Conservation (phyloP, 2,888 invertebrate species). For the Ectemnius cavifrons region DNA sequence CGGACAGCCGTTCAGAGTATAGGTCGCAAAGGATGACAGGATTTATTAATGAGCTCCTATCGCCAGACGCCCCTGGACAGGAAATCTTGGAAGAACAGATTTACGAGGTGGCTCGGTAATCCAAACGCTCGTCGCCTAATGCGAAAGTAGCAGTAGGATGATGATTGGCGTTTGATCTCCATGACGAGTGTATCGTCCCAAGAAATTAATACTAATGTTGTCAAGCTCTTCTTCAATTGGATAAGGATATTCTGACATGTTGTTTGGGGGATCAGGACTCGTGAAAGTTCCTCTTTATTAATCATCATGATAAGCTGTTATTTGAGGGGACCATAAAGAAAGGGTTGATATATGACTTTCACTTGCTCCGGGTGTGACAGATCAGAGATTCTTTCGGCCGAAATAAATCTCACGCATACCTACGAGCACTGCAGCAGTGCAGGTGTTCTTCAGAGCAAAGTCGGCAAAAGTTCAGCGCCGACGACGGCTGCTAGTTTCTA, state of each 20-base stretch:
- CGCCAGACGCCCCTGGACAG: not conserved
- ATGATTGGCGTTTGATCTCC: not conserved
- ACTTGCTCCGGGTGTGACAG: not conserved
- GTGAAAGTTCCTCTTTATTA: too few relatives aligned
- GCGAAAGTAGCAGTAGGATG: not conserved
- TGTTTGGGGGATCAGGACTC: too few relatives aligned
- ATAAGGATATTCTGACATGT: too few relatives aligned
- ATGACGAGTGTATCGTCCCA: not conserved
- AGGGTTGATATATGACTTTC: too few relatives aligned
- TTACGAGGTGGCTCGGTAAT: not conserved
- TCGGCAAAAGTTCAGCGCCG: constrained; percentile 30
- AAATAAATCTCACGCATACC: constrained; percentile 19
- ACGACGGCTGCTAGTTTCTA: constrained; percentile 35
- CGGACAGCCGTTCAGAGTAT: not conserved
- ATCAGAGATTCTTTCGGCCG: not conserved
- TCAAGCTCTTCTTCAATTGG: too few relatives aligned
- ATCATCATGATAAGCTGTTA: too few relatives aligned
- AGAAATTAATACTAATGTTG: too few relatives aligned
- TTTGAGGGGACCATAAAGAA: too few relatives aligned
- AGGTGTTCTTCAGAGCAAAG: constrained; percentile 38
- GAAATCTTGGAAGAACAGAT: not conserved
- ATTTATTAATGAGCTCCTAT: constrained; percentile 4
- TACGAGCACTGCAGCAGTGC: constrained; percentile 28
- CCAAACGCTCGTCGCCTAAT: not conserved
- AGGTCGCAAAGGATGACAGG: constrained; percentile 5